phyloP scores from a whole-genome alignment of 2,113 vertebrate genomes.

The Gila orcuttii region DNA sequence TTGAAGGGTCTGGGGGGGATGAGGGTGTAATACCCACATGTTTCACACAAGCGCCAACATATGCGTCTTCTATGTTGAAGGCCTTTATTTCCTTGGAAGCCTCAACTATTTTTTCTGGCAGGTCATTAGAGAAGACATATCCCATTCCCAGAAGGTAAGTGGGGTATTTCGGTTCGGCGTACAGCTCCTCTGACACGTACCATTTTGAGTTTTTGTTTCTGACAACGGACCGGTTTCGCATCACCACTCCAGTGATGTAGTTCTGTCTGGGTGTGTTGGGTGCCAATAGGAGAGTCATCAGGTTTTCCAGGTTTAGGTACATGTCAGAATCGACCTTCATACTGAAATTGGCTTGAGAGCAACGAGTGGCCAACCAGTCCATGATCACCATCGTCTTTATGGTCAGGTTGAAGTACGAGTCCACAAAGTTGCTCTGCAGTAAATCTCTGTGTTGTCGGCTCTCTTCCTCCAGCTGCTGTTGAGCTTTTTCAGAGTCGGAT shows the following conservation, averaged over 20 bases:
- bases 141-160: slow-evolving; percentile 91
- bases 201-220: slow-evolving; percentile 87
- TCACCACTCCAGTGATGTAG: slow-evolving; percentile 90
- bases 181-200: slow-evolving; percentile 89
- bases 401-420: slow-evolving; percentile 78
- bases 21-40: slow-evolving; percentile 56
- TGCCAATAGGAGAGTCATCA: slow-evolving; percentile 86
- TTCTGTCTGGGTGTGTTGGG: slow-evolving; percentile 80
- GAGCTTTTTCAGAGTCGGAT: not conserved
- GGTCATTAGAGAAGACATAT: slow-evolving; percentile 93
- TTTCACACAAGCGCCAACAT: slow-evolving; percentile 75
- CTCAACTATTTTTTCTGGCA: slow-evolving; percentile 84
- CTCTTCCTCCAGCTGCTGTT: slow-evolving; percentile 65
- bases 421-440: slow-evolving; percentile 76
- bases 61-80: slow-evolving; percentile 90
- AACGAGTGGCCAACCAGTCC: slow-evolving; percentile 78
- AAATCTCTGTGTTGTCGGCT: slow-evolving; percentile 70
- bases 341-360: slow-evolving; percentile 77
- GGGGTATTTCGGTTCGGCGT: slow-evolving; percentile 83
- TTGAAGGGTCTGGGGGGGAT: not conserved
- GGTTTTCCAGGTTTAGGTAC: slow-evolving; percentile 91
- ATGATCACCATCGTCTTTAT: slow-evolving; percentile 82
- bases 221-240: slow-evolving; percentile 83
- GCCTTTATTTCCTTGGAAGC: slow-evolving; percentile 84
- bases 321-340: slow-evolving; percentile 98